Base-by-base conservation (phyloP, 2,113 vertebrate genomes). In the Oophaga pumilio region DNA sequence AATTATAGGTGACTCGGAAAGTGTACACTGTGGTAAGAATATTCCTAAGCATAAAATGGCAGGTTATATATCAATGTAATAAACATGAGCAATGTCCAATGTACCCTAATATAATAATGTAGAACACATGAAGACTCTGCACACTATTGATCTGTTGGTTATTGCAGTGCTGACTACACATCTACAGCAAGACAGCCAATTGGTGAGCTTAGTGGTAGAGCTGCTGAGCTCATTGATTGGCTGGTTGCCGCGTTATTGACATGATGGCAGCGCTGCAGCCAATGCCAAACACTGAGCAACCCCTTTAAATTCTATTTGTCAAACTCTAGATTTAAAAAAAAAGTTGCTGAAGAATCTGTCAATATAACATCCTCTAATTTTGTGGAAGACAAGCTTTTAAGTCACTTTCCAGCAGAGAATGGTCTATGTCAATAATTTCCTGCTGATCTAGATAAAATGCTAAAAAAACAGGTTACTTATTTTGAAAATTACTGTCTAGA, bases 391-490 rank as follows among this genome's bases (percentile, higher is more conserved):
- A 60, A 85, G 84, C 26, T 85, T 73, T 56, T 71, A 73, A 74
- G 26, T 59, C 52, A 74, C 33, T 78, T 78, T 71, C 77, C 26
- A 59, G 77, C 68, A 12, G 33, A 87, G 64, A 69, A 80, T 71
- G 11, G 66, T 20, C 52, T 24, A 4, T 87, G 85, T 81, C 85
- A 81, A 59, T 87, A 73, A 87, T 87, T 87, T 87, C 64, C 52
- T 68, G 85, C 28, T 81, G 77, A 87, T 77, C 85, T 87, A 87
- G 69, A 87, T 73, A 73, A 24, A 80, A 57, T 43, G 76, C 26
- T n/a, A 17, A 33, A 43, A 43, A 59, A 59, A 43, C 56, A 81
- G 78, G 53, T 81, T 80, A 80, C 59, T 60, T 81, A 33, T 18
- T 76, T 64, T 6, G 28, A 64, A 76, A 60, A 26, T 57, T 77